Evolutionary conservation across 2,113 vertebrate species (phyloP).

Genomic region (Calcarius ornatus): DNA sequence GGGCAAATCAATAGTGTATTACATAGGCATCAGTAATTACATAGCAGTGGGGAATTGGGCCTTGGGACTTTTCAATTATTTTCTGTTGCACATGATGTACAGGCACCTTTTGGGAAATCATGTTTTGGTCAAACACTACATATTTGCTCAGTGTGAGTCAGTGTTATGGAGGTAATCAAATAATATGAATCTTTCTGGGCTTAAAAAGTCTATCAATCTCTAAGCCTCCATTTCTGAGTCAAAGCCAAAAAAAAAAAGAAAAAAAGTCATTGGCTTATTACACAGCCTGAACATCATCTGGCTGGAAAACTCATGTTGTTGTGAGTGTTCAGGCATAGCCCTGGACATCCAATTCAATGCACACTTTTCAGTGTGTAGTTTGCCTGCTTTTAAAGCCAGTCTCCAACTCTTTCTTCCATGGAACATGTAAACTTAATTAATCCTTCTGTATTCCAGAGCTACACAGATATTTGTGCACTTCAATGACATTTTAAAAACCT

Average conservation of each 20-base stretch:
- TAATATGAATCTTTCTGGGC: neutral
- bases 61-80: conserved; percentile 39
- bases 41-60: neutral
- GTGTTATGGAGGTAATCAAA: conserved; percentile 1
- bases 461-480: neutral
- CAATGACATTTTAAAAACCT: neutral
- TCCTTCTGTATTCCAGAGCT: neutral
- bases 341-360: neutral
- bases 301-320: neutral
- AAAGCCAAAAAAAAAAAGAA: neutral
- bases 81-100: conserved; percentile 21
- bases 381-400: neutral
- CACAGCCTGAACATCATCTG: neutral
- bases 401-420: neutral
- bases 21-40: conserved; percentile 36
- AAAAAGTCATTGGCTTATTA: neutral
- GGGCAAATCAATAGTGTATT: conserved; percentile 28
- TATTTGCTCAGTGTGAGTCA: neutral
- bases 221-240: neutral
- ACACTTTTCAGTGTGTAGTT: neutral
- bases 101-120: conserved; percentile 40
- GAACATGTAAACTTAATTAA: neutral
- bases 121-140: neutral
- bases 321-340: neutral
- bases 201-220: neutral